Evolutionary conservation across 2,888 invertebrate species (phyloP).

Genomic region (Zygothrica quintamaculata): DNA sequence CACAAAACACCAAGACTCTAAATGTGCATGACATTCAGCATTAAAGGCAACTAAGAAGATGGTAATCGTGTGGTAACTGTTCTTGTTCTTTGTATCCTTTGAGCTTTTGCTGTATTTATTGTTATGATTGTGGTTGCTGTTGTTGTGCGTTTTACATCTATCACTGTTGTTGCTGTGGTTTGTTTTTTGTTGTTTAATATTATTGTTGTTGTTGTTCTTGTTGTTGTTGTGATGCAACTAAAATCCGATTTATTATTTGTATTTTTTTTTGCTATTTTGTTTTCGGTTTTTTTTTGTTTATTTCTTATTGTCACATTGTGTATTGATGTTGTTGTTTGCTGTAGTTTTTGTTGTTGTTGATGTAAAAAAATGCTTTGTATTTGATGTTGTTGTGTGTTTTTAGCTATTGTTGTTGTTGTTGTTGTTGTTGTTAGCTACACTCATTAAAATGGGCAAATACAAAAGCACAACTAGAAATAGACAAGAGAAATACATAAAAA

Average conservation of each 20-base stretch:
- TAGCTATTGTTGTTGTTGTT: slow-evolving; percentile 32
- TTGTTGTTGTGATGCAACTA: slow-evolving; percentile 62
- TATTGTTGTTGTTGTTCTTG: slow-evolving; percentile 21
- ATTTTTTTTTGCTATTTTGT: slow-evolving; percentile 14
- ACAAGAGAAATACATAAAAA: slow-evolving; percentile 74
- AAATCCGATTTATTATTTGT: slow-evolving; percentile 53
- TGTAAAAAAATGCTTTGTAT: slow-evolving; percentile 62
- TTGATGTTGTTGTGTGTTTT: slow-evolving; percentile 32
- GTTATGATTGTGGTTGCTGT: slow-evolving; percentile 27
- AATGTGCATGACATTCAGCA: slow-evolving; percentile 57
- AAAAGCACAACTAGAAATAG: slow-evolving; percentile 77
- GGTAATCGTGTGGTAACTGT: slow-evolving; percentile 28
- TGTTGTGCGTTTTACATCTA: slow-evolving; percentile 40
- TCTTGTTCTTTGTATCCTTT: slow-evolving; percentile 23
- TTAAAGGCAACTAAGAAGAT: slow-evolving; percentile 48
- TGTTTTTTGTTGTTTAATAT: no score
- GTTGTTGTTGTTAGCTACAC: slow-evolving; percentile 66
- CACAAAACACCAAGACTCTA: slow-evolving; percentile 43
- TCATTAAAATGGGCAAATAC: slow-evolving; percentile 78
- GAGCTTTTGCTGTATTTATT: slow-evolving; percentile 27
- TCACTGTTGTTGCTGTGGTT: slow-evolving; percentile 28
- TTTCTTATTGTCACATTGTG: slow-evolving; percentile 76
- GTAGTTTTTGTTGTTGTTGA: slow-evolving; percentile 44
- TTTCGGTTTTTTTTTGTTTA: slow-evolving; percentile 23
- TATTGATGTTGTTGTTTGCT: slow-evolving; percentile 52